Conservation (phyloP, 2,888 invertebrate species). For the Ephialtes manifestator region DNA sequence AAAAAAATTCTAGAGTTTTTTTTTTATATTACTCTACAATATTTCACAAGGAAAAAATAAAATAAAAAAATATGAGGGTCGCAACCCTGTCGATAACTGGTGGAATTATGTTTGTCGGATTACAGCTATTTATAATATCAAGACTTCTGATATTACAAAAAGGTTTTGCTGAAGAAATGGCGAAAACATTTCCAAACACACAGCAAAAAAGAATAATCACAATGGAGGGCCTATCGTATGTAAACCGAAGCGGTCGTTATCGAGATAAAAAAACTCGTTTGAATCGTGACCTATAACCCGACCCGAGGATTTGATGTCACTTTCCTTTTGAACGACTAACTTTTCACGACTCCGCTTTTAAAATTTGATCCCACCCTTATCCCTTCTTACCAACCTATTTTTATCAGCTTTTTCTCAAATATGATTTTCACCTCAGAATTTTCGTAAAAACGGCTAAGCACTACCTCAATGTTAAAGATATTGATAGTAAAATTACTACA, state of each 20-base stretch:
- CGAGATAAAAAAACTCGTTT: constrained; percentile 4
- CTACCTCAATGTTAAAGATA: too few relatives aligned
- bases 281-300: background rate
- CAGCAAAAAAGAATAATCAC: background rate
- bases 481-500: too few relatives aligned
- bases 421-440: background rate
- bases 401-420: background rate
- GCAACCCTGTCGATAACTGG: too few relatives aligned
- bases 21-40: too few relatives aligned
- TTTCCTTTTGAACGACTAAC: background rate
- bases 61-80: too few relatives aligned
- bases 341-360: background rate
- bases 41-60: too few relatives aligned
- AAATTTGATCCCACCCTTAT: background rate
- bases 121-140: too few relatives aligned
- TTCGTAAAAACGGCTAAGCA: background rate
- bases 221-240: background rate
- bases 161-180: too few relatives aligned
- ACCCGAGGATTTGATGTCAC: background rate
- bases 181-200: too few relatives aligned
- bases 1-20: too few relatives aligned
- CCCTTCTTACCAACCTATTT: background rate
- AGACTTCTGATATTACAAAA: too few relatives aligned
- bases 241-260: background rate
- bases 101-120: too few relatives aligned